Evolutionary conservation across 2,113 vertebrate species (phyloP).

Genomic region (Nesogale talazaci): DNA sequence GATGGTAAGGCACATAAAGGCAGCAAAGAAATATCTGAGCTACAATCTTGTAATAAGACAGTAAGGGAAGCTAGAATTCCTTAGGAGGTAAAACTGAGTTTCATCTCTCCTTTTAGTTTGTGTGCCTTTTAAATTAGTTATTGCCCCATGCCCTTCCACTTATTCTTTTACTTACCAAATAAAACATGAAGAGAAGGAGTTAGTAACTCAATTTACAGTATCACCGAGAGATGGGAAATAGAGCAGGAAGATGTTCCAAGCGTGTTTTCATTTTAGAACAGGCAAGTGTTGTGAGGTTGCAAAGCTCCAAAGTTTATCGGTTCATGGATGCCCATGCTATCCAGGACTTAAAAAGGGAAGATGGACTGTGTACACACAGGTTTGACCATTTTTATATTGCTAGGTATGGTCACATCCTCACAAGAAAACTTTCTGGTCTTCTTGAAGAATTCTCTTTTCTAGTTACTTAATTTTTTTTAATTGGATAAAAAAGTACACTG

Average conservation of each 20-base stretch:
- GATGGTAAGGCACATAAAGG: accelerated
- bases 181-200: not conserved
- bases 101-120: not conserved
- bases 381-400: not conserved
- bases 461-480: not conserved
- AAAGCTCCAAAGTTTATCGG: not conserved
- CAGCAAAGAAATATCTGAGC: not conserved
- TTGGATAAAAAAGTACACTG: not conserved
- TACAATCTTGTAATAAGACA: not conserved
- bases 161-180: not conserved
- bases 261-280: not conserved
- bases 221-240: not conserved
- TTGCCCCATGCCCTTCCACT: not conserved
- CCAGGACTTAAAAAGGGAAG: not conserved
- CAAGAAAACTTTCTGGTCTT: not conserved
- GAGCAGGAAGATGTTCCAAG: not conserved
- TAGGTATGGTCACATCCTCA: not conserved
- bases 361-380: accelerated
- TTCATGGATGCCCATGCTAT: not conserved
- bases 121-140: not conserved
- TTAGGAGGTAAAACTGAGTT: not conserved
- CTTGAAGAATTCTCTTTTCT: not conserved
- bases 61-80: not conserved
- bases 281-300: not conserved
- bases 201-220: not conserved